Evolutionary conservation across 1,140 invertebrate species (phyloP).

Genomic region (Hermetia illucens): DNA sequence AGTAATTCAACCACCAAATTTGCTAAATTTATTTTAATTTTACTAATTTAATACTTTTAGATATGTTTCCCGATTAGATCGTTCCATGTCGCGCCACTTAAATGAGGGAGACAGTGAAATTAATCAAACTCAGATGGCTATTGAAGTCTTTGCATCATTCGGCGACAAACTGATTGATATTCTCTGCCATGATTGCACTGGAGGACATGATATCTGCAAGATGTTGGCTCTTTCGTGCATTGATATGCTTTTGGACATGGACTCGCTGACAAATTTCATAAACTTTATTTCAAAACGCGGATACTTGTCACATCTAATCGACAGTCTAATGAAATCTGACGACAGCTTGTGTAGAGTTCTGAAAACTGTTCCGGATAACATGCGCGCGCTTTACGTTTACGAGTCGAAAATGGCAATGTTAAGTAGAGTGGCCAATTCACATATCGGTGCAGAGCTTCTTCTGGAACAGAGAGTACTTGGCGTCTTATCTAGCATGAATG

Average conservation of each 20-base stretch:
- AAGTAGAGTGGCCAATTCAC: conserved; percentile 52
- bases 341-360: conserved; percentile 51
- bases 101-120: conserved; percentile 7
- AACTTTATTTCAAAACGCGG: conserved; percentile 61
- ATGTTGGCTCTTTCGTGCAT: conserved; percentile 74
- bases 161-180: conserved; percentile 71
- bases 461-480: conserved; percentile 59
- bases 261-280: conserved; percentile 54
- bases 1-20: too few relatives aligned
- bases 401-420: conserved; percentile 78
- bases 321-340: conserved; percentile 63
- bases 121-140: conserved; percentile 15
- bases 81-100: conserved; percentile 20
- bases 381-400: conserved; percentile 71
- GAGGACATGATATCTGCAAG: conserved; percentile 76
- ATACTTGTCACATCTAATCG: conserved; percentile 71
- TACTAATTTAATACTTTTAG: conserved; percentile 8
- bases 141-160: conserved; percentile 49
- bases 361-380: conserved; percentile 48
- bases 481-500: conserved; percentile 59
- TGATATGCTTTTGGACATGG: conserved; percentile 61
- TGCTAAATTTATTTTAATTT: too few relatives aligned
- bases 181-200: conserved; percentile 71
- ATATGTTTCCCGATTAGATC: conserved; percentile 45
- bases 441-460: conserved; percentile 58